Evolutionary conservation across 2,797 vertebrate species (phyloP).

Genomic region (Octomys mimax): DNA sequence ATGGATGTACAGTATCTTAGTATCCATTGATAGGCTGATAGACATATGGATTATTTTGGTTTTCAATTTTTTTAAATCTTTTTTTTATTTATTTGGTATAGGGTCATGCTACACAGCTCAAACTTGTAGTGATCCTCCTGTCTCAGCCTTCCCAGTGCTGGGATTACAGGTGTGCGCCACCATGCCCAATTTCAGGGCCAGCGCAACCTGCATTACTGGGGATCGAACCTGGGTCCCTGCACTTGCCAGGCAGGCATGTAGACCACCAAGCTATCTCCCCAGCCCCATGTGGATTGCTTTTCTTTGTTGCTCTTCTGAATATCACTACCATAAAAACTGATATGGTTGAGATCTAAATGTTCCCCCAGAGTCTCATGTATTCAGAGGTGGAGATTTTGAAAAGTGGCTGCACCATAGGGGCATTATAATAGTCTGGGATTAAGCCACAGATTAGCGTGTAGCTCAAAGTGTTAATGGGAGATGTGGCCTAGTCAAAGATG

Average conservation of each 20-base stretch:
- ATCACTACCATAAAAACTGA: background rate
- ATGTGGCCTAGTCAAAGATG: background rate
- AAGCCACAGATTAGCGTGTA: background rate
- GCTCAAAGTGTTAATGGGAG: background rate
- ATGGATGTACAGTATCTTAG: background rate
- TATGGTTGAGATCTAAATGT: background rate
- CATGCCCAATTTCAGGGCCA: too few relatives aligned
- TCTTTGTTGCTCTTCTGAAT: background rate
- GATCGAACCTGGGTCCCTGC: too few relatives aligned
- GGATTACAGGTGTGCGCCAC: too few relatives aligned
- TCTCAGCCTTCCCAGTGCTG: too few relatives aligned
- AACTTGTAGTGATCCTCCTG: too few relatives aligned
- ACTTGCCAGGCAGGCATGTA: too few relatives aligned
- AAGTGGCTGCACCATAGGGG: background rate
- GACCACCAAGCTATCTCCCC: too few relatives aligned
- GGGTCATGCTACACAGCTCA: too few relatives aligned
- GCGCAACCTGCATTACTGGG: too few relatives aligned
- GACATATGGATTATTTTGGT: background rate
- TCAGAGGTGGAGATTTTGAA: background rate
- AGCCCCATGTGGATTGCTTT: background rate
- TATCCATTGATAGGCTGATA: background rate
- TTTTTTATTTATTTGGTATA: too few relatives aligned
- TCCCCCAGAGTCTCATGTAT: background rate
- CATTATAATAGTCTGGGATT: background rate
- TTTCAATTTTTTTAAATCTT: too few relatives aligned